phyloP scores from a whole-genome alignment of 2,113 vertebrate species.

The Xenopus laevis region DNA sequence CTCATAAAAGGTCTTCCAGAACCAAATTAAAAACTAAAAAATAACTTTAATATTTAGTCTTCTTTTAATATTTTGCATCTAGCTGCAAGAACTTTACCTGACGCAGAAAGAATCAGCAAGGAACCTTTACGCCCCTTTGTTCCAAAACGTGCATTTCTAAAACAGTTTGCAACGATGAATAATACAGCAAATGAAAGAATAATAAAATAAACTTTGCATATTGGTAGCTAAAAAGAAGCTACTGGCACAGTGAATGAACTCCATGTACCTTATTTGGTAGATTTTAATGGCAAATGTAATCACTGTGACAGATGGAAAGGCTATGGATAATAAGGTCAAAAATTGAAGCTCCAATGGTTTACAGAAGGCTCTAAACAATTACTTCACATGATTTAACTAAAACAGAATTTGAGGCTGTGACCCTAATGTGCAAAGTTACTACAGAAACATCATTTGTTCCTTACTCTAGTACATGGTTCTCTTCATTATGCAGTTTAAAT shows the following conservation, averaged over 20 bases:
- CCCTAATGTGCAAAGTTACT: conserved; percentile 59
- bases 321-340: conserved; percentile 31
- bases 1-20: no score
- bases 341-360: conserved; percentile 4
- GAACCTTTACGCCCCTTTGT: no score
- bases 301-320: conserved; percentile 36
- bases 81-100: no score
- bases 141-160: no score
- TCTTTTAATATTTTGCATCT: no score
- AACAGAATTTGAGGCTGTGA: conserved; percentile 5
- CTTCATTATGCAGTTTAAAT: conserved; percentile 48
- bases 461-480: conserved; percentile 40
- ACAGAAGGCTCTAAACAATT: conserved; percentile 13
- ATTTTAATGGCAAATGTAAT: conserved; percentile 37
- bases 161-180: no score
- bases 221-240: no score
- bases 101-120: no score
- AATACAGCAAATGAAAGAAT: no score
- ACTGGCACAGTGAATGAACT: neutral
- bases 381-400: conserved; percentile 14
- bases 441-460: conserved; percentile 63
- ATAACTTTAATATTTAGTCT: no score
- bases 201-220: neutral
- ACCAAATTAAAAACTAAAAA: no score
- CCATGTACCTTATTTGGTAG: conserved; percentile 21